Evolutionary conservation across 2,113 vertebrate genomes (phyloP), one percentile per base, ranked within the genome.

Genomic region (Brachyhypopomus occidentalis): DNA sequence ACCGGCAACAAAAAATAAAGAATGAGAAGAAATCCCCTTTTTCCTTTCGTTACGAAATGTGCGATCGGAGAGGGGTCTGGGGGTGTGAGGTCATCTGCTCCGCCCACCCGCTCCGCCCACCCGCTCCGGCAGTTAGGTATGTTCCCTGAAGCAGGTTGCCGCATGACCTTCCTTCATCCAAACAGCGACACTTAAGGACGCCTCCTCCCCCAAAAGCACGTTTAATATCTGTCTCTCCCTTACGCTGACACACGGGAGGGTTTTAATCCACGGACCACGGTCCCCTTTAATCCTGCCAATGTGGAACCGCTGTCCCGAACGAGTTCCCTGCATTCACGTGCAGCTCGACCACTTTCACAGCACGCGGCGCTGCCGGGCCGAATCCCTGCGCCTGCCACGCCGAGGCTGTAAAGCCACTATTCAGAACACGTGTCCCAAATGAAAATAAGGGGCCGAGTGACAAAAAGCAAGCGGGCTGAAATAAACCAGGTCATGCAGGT

Each of bases 11-110:
- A 91, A 93, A 92, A 90, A 75, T 6, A 87, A 88, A 84, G 12
- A 66, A 34, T 41, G 0, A 25, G 34, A 56, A 36, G 30, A 25
- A 38, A 25, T 8, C 41, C 41, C 41, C 56, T 78, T n/a, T 73
- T 79, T 83, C 85, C 85, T 88, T 86, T 88, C 91, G 84, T 90
- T 92, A 89, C 85, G 89, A 92, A 92, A 90, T 84, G 92, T 77
- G 84, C 74, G 88, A 90, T 91, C 86, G 89, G 83, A 41, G 41
- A 2, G 45, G 45, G 45, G 45, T 14, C 12, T 14, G 9, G 45
- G 12, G 45, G 12, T 1, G 9, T 1, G 41, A 14, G 9, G 30
- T 30, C 30, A 30, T 3, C 30, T 8, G 12, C 9, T 52, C 8
- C 45, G 8, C 9, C 8, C 12, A 14, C 45, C 12, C 1, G 45